Conservation (phyloP, 2,797 vertebrate species). For the Gila robusta region DNA sequence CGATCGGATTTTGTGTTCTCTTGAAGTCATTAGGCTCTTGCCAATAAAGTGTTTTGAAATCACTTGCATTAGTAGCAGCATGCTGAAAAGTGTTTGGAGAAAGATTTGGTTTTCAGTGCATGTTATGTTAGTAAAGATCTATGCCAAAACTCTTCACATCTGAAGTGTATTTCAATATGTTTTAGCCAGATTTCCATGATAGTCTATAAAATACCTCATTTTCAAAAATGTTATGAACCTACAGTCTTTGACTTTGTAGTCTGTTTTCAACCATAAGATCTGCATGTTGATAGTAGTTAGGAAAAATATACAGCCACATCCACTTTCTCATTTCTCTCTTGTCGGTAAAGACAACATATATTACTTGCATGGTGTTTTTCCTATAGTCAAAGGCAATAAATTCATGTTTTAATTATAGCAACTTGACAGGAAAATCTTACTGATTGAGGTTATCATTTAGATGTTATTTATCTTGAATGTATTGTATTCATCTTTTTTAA, state of each 20-base stretch:
- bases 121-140: neutral
- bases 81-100: slow-evolving; percentile 10
- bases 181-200: neutral
- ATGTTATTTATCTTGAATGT: neutral
- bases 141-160: slow-evolving; percentile 9
- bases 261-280: neutral
- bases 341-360: neutral
- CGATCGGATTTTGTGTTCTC: slow-evolving; percentile 19
- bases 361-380: neutral
- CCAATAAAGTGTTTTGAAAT: slow-evolving; percentile 24
- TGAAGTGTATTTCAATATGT: neutral
- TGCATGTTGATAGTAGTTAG: neutral
- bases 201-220: neutral
- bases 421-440: neutral
- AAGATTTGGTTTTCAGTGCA: slow-evolving; percentile 3
- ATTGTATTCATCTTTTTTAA: neutral
- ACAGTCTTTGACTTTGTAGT: neutral
- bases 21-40: slow-evolving; percentile 29
- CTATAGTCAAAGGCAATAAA: neutral
- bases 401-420: neutral
- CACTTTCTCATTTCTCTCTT: slow-evolving; percentile 8
- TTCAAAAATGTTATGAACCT: neutral
- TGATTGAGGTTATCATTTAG: neutral
- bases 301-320: neutral
- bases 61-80: slow-evolving; percentile 10